Evolutionary conservation across 2,888 invertebrate genomes (phyloP).

Genomic region (Pteria penguin): DNA sequence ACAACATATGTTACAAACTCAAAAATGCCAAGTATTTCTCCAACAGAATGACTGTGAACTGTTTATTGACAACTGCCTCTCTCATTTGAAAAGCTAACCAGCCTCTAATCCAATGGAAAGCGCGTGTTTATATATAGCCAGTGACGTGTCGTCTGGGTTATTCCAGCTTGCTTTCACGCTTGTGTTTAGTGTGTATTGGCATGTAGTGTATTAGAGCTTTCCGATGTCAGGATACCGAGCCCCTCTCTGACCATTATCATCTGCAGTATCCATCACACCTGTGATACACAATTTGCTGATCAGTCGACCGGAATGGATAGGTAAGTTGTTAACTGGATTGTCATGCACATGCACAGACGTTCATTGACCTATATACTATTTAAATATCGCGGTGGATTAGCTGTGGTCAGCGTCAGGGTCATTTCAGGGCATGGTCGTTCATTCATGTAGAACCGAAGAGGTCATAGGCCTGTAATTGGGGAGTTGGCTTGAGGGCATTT

Average conservation of each 20-base stretch:
- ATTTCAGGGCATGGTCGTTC: neutral
- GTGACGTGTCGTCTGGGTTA: neutral
- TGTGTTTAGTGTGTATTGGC: neutral
- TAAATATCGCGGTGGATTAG: neutral
- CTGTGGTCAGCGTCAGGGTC: neutral
- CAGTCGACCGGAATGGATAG: too few relatives aligned
- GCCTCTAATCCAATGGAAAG: neutral
- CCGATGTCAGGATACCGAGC: too few relatives aligned
- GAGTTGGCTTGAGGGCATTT: neutral
- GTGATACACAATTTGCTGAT: too few relatives aligned
- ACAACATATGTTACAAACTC: neutral
- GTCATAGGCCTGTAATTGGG: neutral
- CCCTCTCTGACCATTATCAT: too few relatives aligned
- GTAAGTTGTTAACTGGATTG: too few relatives aligned
- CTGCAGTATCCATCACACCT: too few relatives aligned
- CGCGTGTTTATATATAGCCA: neutral
- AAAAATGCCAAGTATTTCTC: neutral
- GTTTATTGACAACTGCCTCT: neutral
- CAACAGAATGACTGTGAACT: neutral
- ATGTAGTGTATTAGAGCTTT: neutral
- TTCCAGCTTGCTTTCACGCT: neutral
- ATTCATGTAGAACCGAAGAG: neutral
- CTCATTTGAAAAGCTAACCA: neutral
- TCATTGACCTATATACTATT: neutral
- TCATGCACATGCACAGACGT: too few relatives aligned